Base-by-base conservation (phyloP, 2,888 invertebrate species). In the Plebejus melissa region DNA sequence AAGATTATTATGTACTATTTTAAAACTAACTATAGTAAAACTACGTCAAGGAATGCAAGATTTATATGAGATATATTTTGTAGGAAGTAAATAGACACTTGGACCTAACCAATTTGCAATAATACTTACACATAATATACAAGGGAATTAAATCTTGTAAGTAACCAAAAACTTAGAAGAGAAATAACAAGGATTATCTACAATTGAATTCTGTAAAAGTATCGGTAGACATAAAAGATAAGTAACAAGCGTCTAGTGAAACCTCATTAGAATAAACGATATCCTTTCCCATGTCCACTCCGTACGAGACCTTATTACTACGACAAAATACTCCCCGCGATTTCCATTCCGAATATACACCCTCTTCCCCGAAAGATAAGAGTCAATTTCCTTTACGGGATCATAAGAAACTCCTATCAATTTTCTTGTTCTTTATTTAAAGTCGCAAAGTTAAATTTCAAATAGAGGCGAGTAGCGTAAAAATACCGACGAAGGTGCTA, bases 211-310 rank as follows among this genome's bases (percentile, higher is more conserved):
- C 50, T 69, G 74, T 65, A 74, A 46, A 38, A 74, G 65, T 69
- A 69, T 69, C 54, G 69, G 69, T 50, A 75, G 70, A 75, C 58
- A 50, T 54, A 75, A 58, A 71, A 82, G 81, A 81, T 83, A 82
- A 87, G 85, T 85, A 85, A 82, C 83, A 85, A 83, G 84, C 85
- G 83, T 82, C 77, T 81, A 81, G 82, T 85, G 87, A 88, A 90
- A 89, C 90, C 91, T 93, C 93, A 93, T 93, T 92, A 93, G 93
- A 93, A 93, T 93, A 93, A 93, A 93, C 92, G 93, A 93, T 93
- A 91, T 93, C 91, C 92, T 90, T 89, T 91, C 88, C 90, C 91
- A 89, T 91, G 93, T 92, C 92, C 93, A 93, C 90, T 92, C 88
- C 86, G 86, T 83, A 85, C 86, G 88, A 90, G 90, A 90, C 91